These are phyloP conservation scores for Tuberolachnus salignus DNA, from an alignment of 2,888 invertebrate species.

Conservation along the genomic window DNA sequence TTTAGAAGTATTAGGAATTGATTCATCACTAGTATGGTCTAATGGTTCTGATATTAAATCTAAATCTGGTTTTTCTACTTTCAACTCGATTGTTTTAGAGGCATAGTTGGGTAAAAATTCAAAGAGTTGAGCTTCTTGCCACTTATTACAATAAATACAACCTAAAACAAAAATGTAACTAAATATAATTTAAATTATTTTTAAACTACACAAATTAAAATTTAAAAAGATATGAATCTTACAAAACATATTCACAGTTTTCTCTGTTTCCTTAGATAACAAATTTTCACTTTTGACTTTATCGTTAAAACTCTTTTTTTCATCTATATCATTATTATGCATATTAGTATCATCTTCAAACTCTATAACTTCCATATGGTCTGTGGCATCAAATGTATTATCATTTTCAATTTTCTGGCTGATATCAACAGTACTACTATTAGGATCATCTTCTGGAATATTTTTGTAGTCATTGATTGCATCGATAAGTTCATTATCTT, in stretches of 20 bases:
- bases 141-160: slow-evolving; percentile 53
- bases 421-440: not conserved
- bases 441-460: slow-evolving; percentile 1
- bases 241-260: slow-evolving; percentile 53
- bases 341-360: slow-evolving; percentile 11
- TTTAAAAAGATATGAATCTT: slow-evolving; percentile 8
- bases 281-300: slow-evolving; percentile 25
- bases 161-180: slow-evolving; percentile 14
- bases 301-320: not conserved
- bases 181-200: not conserved
- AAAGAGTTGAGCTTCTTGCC: slow-evolving; percentile 50
- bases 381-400: slow-evolving; percentile 28
- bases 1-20: not conserved
- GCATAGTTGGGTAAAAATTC: slow-evolving; percentile 42
- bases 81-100: slow-evolving; percentile 45
- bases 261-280: not conserved
- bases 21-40: not conserved
- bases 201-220: not conserved
- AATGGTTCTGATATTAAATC: slow-evolving; percentile 2
- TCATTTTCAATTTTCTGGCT: not conserved
- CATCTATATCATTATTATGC: slow-evolving; percentile 3
- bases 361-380: slow-evolving; percentile 51
- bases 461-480: slow-evolving; percentile 52
- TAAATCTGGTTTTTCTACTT: slow-evolving; percentile 3
- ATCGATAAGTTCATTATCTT: slow-evolving; percentile 44